Evolutionary conservation across 2,113 vertebrate genomes (phyloP).

Genomic region (Diadophis punctatus): DNA sequence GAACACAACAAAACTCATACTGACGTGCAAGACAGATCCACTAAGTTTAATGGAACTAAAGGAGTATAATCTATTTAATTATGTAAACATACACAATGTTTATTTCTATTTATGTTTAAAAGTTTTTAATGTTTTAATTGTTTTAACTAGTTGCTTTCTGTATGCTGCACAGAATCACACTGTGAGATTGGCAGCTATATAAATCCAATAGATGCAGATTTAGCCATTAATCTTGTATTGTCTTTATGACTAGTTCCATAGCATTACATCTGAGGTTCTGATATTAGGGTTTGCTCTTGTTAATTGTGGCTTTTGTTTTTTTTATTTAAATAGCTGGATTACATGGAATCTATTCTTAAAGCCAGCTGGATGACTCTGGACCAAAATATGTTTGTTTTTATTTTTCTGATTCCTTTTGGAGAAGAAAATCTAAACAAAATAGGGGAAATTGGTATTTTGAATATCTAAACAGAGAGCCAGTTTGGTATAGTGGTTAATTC

Average conservation of each 20-base stretch:
- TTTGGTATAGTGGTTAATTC: neutral
- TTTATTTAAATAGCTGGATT: neutral
- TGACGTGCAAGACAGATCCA: neutral
- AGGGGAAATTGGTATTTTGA: neutral
- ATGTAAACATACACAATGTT: neutral
- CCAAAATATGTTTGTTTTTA: neutral
- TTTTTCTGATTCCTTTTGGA: neutral
- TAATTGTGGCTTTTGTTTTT: neutral
- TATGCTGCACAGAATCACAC: neutral
- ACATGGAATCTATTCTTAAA: neutral
- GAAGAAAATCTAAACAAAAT: neutral
- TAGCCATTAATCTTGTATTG: neutral
- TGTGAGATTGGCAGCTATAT: neutral
- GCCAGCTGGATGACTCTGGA: neutral
- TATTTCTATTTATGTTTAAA: neutral
- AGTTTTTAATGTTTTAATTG: neutral
- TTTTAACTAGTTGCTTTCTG: neutral
- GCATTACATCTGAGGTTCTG: neutral
- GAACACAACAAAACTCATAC: too few relatives aligned
- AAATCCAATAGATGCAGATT: neutral
- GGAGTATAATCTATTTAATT: neutral
- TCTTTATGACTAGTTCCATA: neutral
- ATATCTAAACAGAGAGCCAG: neutral
- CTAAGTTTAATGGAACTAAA: neutral
- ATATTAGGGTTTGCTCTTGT: neutral